Conservation (phyloP, 2,797 vertebrate genomes). For the Channa striata region DNA sequence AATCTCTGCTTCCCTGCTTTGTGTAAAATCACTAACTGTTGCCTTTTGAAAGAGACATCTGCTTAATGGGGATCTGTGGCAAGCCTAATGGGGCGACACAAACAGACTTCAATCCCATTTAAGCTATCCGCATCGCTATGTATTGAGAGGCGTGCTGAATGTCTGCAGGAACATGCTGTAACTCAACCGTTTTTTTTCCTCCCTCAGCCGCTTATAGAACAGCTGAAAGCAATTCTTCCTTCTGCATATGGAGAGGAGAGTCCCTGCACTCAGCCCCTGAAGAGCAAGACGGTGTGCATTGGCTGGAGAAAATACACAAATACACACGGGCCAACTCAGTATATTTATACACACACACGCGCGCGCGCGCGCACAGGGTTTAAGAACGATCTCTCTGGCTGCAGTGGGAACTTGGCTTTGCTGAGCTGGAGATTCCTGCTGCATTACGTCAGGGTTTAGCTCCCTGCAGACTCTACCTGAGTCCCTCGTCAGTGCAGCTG, state of each 20-base stretch:
- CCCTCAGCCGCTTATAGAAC: constrained; percentile 62
- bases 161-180: constrained; percentile 48
- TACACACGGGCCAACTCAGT: constrained; percentile 8
- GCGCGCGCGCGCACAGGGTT: constrained; percentile 12
- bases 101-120: constrained; percentile 74
- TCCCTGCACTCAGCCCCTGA: constrained; percentile 63
- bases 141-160: constrained; percentile 40
- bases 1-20: constrained; percentile 25
- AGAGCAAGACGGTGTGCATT: constrained; percentile 61
- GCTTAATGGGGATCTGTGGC: constrained; percentile 69
- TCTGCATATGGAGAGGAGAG: constrained; percentile 59
- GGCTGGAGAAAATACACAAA: constrained; percentile 42
- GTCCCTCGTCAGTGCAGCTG: constrained; percentile 52
- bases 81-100: constrained; percentile 69
- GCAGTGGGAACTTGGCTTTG: constrained; percentile 70
- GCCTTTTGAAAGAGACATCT: constrained; percentile 69
- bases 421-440: constrained; percentile 78
- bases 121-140: constrained; percentile 59
- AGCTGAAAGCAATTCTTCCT: constrained; percentile 79
- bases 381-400: constrained; percentile 61
- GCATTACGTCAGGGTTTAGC: constrained; percentile 77
- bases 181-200: constrained; percentile 54
- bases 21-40: constrained; percentile 54
- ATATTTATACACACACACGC: not conserved
- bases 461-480: constrained; percentile 72